Evolutionary conservation across 2,888 invertebrate genomes (phyloP).

Genomic region (Troides aeacus): DNA sequence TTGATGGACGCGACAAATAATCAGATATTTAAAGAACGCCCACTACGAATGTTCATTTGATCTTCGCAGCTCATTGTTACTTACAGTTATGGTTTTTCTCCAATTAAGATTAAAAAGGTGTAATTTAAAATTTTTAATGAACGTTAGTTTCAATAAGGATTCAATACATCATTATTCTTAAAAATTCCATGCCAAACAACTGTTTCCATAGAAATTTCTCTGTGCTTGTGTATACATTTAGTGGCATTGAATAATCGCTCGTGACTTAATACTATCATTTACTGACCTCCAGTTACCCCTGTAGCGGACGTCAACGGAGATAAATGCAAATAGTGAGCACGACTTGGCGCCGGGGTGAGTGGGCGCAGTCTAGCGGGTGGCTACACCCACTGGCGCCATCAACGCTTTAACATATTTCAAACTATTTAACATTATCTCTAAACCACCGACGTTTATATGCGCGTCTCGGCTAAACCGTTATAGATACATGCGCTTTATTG

Average conservation of each 20-base stretch:
- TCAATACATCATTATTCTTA: background rate
- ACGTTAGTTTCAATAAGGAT: background rate
- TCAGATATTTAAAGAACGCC: constrained; percentile 19
- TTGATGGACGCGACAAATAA: constrained; percentile 15
- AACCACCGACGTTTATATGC: constrained; percentile 58
- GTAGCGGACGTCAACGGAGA: constrained; percentile 40
- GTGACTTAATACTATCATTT: constrained; percentile 43
- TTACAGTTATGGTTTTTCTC: background rate
- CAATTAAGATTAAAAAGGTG: background rate
- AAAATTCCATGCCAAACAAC: background rate
- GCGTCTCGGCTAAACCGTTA: constrained; percentile 51
- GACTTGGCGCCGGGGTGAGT: constrained; percentile 36
- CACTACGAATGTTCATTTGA: constrained; percentile 11
- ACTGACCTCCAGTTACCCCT: constrained; percentile 45
- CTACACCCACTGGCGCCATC: constrained; percentile 35
- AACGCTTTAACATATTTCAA: constrained; percentile 55
- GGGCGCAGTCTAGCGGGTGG: constrained; percentile 42
- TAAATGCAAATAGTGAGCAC: constrained; percentile 38
- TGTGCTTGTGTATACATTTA: constrained; percentile 5
- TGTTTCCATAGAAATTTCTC: background rate
- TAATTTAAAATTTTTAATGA: background rate
- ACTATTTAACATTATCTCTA: constrained; percentile 62
- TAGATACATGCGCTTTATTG: constrained; percentile 13
- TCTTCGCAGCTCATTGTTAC: constrained; percentile 12
- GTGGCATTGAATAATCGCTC: constrained; percentile 40